These are phyloP conservation scores for Bettongia penicillata DNA, from an alignment of 2,113 vertebrate species.

Conservation along the genomic window DNA sequence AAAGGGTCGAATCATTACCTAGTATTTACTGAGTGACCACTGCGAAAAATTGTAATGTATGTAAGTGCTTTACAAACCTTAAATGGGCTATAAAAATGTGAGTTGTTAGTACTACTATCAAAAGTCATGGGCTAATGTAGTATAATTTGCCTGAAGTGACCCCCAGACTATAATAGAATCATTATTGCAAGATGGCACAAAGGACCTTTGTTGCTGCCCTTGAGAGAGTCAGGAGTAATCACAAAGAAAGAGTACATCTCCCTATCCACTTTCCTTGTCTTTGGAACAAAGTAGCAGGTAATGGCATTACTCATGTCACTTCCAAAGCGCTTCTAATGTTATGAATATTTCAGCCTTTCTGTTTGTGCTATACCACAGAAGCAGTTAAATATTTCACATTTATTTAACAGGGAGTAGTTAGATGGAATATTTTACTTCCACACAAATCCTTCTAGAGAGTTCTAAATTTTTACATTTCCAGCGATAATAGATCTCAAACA, in stretches of 20 bases:
- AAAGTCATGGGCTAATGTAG: not conserved
- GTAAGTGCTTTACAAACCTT: not conserved
- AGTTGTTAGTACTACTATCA: not conserved
- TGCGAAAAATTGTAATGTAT: not conserved
- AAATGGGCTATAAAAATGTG: not conserved
- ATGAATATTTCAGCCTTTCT: not conserved
- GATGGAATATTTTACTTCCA: not conserved
- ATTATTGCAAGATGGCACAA: not conserved
- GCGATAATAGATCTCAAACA: not conserved
- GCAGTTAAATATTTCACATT: not conserved
- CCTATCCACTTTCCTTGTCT: not conserved
- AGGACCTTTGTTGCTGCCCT: not conserved
- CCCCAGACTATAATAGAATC: not conserved
- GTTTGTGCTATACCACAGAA: not conserved
- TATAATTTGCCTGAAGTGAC: not conserved
- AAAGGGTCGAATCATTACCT: not conserved
- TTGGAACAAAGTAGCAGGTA: not conserved
- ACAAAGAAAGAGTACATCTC: not conserved
- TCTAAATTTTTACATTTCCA: not conserved
- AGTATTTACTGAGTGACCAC: rapidly evolving
- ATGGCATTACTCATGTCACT: not conserved
- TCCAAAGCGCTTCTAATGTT: not conserved
- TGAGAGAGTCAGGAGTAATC: not conserved
- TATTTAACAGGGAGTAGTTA: not conserved
- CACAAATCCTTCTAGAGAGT: not conserved